Percentiles rank a stretch among this genome's conserved stretches.
Evolutionary conservation across 2,888 invertebrate genomes (phyloP).

Genomic region (Rhopalosiphum nymphaeae): DNA sequence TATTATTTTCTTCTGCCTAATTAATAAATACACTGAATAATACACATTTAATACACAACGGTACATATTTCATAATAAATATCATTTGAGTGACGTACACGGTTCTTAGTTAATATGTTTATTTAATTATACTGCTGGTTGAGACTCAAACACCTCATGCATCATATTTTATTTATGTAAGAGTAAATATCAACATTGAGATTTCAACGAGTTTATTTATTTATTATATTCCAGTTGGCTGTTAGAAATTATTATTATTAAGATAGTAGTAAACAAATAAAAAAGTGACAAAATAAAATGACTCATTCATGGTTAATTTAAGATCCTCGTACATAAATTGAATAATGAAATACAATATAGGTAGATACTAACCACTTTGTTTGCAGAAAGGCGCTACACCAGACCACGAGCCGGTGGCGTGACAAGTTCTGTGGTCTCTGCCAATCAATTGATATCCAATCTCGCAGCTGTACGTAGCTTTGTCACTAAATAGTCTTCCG

Average conservation of each 20-base stretch:
- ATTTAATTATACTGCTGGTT: not conserved
- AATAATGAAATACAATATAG: not conserved
- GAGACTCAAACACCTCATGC: not conserved
- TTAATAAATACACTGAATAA: not conserved
- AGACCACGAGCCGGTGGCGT: conserved; percentile 93
- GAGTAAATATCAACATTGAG: not conserved
- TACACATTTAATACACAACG: not conserved
- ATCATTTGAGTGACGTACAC: not conserved
- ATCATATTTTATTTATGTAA: not conserved
- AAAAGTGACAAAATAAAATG: not conserved
- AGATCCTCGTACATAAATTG: not conserved
- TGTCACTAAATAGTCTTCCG: conserved; percentile 85
- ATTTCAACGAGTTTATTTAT: not conserved
- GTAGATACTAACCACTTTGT: conserved; percentile 78
- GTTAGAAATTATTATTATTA: not conserved
- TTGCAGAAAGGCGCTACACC: conserved; percentile 87
- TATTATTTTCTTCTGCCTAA: not conserved
- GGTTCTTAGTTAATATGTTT: not conserved
- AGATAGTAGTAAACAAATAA: not conserved
- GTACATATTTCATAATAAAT: not conserved
- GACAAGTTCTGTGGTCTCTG: conserved; percentile 86
- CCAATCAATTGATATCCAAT: conserved; percentile 91
- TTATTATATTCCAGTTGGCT: not conserved
- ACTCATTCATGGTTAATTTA: not conserved
- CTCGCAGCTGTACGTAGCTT: conserved; percentile 88